Conservation (phyloP, 2,113 vertebrate species). For the Pavo muticus region DNA sequence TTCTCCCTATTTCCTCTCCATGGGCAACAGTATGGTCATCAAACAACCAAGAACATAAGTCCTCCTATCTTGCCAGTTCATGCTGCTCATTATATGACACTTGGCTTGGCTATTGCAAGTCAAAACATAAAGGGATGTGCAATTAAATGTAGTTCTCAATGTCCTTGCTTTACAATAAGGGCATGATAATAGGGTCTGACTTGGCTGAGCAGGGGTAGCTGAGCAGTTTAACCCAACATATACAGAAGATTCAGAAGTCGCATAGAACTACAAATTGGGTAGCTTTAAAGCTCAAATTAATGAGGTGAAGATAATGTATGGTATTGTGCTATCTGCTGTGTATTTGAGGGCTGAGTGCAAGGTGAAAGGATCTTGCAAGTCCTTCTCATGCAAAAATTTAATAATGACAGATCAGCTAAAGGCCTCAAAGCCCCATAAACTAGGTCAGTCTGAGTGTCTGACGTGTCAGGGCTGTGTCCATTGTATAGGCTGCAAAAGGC, state of each 20-base stretch:
- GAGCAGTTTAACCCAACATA: background rate
- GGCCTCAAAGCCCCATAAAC: background rate
- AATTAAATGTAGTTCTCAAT: background rate
- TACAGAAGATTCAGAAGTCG: background rate
- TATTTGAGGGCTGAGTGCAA: background rate
- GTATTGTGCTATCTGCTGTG: fast-evolving
- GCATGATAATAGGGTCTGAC: background rate
- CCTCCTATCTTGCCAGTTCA: background rate
- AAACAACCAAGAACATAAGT: background rate
- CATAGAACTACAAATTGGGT: background rate
- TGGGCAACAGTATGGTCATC: background rate
- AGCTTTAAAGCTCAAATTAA: background rate
- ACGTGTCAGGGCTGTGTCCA: background rate
- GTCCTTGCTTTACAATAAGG: background rate
- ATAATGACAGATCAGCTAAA: background rate
- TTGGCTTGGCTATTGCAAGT: background rate
- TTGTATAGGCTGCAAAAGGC: background rate
- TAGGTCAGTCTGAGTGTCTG: background rate
- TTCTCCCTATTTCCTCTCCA: background rate
- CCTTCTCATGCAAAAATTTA: background rate
- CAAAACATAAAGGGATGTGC: background rate
- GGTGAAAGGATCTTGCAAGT: background rate
- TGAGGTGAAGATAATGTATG: fast-evolving
- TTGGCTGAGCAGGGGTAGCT: background rate
- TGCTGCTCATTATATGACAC: background rate